A percentile compares a stretch with the other conserved stretches of the same genome.
phyloP scores from a whole-genome alignment of 2,113 vertebrate species.

The Zapus hudsonius region DNA sequence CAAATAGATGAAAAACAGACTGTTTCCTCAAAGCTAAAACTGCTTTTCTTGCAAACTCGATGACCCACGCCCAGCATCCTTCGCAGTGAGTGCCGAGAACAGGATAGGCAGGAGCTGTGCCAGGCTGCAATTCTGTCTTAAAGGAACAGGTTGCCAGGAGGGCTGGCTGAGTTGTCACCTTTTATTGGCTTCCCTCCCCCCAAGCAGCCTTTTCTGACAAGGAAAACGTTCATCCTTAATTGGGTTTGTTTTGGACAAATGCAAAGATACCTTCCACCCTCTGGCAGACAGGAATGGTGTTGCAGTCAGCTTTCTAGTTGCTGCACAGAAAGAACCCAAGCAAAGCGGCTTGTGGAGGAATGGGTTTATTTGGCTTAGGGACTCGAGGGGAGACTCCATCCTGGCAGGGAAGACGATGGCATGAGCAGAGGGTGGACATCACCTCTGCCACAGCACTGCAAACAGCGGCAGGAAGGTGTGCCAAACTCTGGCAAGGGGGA shows the following conservation, averaged over 20 bases:
- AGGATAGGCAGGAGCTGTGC: not conserved
- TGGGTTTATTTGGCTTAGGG: too few species aligned
- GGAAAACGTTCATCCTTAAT: not conserved
- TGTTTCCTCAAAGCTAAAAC: not conserved
- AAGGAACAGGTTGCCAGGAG: not conserved
- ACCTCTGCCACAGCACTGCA: too few species aligned
- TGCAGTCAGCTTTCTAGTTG: too few species aligned
- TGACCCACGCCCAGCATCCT: not conserved
- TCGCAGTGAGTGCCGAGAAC: not conserved
- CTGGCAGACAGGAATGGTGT: not conserved
- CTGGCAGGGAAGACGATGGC: too few species aligned
- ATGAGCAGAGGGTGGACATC: too few species aligned
- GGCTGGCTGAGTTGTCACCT: not conserved
- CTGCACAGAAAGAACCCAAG: too few species aligned
- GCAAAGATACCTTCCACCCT: not conserved
- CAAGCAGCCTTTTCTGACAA: constrained; percentile 3
- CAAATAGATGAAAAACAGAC: not conserved
- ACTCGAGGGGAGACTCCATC: too few species aligned
- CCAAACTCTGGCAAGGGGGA: too few species aligned
- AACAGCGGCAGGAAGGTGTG: too few species aligned
- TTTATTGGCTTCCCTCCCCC: constrained; percentile 12
- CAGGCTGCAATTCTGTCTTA: not conserved
- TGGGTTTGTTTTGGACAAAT: not conserved
- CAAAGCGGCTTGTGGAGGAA: too few species aligned
- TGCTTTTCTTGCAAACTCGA: not conserved